Evolutionary conservation across 2,888 invertebrate genomes (phyloP).

Genomic region (Drosophila pseudotalamancana): DNA sequence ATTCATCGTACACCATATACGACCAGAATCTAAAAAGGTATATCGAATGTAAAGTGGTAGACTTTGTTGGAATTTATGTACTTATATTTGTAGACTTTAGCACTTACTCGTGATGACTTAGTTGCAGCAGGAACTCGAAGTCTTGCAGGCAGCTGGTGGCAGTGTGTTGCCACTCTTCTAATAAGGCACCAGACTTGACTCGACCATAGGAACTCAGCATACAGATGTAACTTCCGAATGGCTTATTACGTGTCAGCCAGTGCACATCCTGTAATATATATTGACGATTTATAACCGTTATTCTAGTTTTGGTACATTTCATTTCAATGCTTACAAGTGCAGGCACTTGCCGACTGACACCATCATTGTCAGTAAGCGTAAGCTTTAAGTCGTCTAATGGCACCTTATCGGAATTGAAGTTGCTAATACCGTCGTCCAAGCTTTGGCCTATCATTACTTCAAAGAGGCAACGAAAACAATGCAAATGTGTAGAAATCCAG

Average conservation of each 20-base stretch:
- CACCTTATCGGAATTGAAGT: slow-evolving; percentile 51
- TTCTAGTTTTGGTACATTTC: not conserved
- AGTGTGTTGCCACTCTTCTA: slow-evolving; percentile 89
- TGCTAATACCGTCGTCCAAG: slow-evolving; percentile 31
- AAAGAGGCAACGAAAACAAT: not conserved
- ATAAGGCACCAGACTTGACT: slow-evolving; percentile 85
- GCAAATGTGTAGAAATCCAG: not conserved
- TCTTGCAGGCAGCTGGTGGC: slow-evolving; percentile 87
- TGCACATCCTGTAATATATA: slow-evolving; percentile 62
- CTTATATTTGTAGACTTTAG: not conserved
- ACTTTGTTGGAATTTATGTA: no score
- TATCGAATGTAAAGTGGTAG: not conserved
- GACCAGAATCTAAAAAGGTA: slow-evolving; percentile 88
- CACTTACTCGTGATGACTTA: slow-evolving; percentile 86
- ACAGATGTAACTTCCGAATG: slow-evolving; percentile 69
- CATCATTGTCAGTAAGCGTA: slow-evolving; percentile 83
- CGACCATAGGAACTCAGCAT: slow-evolving; percentile 83
- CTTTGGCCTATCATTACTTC: slow-evolving; percentile 30
- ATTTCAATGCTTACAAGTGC: slow-evolving; percentile 86
- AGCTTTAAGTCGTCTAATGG: slow-evolving; percentile 53
- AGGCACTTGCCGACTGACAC: slow-evolving; percentile 86
- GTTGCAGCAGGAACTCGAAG: slow-evolving; percentile 88
- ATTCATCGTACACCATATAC: slow-evolving; percentile 87
- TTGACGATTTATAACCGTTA: not conserved
- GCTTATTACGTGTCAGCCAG: slow-evolving; percentile 64